Evolutionary conservation across 2,888 invertebrate species (phyloP), one percentile per base, ranked within the genome.

Genomic region (Cephus rjabovi): DNA sequence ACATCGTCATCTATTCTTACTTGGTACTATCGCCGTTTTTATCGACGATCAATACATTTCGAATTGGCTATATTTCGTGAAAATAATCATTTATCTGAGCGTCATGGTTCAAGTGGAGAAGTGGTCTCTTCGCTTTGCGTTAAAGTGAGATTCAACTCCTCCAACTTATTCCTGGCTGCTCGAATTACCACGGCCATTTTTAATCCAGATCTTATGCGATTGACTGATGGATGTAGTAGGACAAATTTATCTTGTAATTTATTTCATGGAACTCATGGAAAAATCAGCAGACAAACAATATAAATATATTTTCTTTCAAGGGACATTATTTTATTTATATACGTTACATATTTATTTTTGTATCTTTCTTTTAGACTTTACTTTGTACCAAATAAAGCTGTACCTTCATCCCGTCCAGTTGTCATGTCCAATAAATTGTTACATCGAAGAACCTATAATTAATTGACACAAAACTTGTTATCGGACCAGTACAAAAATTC

Each of bases 81-180:
- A 56, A 56, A 23, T 23, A 23, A 23, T 23, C 23, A 23, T 9
- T 23, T 23, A 23, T 56, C 23, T 2, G 79, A 84, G 87, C 86
- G 88, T 89, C 90, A 88, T 87, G 91, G 90, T 91, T 89, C 92
- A 94, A 94, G 94, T 94, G 94, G 94, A 94, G 94, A 92, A 94
- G 94, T 94, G 92, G 94, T 94, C 93, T 94, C 93, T 93, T 92
- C 94, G 93, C 94, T 94, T 93, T 92, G 92, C 89, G 85, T 90
- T 87, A 90, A 93, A 94, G 94, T 94, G 95, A 95, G 95, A 95
- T 95, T 95, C 95, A 94, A 95, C 95, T 95, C 94, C 95, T 95
- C 95, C 95, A 94, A 94, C 95, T 95, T 94, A 94, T 93, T 93
- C 92, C 93, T 91, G 86, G 82, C 85, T 80, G 84, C 88, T 85